Percentiles rank a stretch among this genome's conserved stretches.
phyloP scores from a whole-genome alignment of 2,888 invertebrate species.

The Calameuta pallipes region DNA sequence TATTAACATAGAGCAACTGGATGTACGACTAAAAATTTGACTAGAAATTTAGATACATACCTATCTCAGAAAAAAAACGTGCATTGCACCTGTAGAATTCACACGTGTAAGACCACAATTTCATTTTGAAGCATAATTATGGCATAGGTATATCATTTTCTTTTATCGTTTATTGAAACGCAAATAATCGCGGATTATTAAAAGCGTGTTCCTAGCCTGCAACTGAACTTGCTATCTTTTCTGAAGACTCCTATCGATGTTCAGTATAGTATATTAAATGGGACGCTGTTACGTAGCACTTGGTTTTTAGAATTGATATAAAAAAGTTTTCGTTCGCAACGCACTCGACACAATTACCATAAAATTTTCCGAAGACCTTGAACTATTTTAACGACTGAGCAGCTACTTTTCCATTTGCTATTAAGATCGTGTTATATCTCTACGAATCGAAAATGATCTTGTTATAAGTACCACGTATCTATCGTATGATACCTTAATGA shows the following conservation, averaged over 20 bases:
- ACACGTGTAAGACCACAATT: too few relatives aligned
- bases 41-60: too few relatives aligned
- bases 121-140: too few relatives aligned
- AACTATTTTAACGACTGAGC: not conserved
- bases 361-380: not conserved
- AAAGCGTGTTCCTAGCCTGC: not conserved
- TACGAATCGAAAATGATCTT: not conserved
- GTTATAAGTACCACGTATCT: not conserved
- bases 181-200: not conserved
- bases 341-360: too few relatives aligned
- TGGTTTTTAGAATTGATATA: not conserved
- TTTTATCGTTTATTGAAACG: not conserved
- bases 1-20: too few relatives aligned
- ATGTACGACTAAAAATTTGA: too few relatives aligned
- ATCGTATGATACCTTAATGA: not conserved
- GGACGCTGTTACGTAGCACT: not conserved
- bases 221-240: not conserved
- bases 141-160: too few relatives aligned
- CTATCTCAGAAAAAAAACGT: too few relatives aligned
- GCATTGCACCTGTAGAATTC: too few relatives aligned
- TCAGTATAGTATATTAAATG: not conserved
- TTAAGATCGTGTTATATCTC: not conserved
- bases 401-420: not conserved
- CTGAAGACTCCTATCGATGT: not conserved
- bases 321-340: too few relatives aligned